Percentiles rank a stretch among this genome's conserved stretches.
phyloP scores from a whole-genome alignment of 2,888 invertebrate genomes.

The Cerastis leucographa region DNA sequence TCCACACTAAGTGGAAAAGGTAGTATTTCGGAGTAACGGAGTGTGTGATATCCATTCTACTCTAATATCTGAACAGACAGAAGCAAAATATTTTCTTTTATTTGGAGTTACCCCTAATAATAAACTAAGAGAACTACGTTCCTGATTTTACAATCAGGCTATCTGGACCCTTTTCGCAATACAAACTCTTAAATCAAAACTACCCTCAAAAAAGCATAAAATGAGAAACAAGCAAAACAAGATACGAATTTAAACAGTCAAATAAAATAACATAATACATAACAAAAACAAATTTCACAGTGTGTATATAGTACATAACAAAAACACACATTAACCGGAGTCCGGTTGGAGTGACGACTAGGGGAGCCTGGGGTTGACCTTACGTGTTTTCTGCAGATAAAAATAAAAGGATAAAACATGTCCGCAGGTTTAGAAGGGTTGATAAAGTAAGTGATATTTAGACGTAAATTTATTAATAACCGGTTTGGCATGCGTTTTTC shows the following conservation, averaged over 20 bases:
- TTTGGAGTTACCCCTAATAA: neutral
- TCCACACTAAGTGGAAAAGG: slow-evolving; percentile 36
- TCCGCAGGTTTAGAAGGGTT: slow-evolving; percentile 38
- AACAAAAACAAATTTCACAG: slow-evolving; percentile 56
- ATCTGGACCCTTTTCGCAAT: neutral
- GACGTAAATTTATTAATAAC: slow-evolving; percentile 30
- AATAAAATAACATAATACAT: slow-evolving; percentile 39
- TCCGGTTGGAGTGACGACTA: slow-evolving; percentile 22
- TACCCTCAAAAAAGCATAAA: slow-evolving; percentile 24
- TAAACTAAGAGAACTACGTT: neutral
- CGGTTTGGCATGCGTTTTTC: slow-evolving; percentile 11
- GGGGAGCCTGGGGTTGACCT: slow-evolving; percentile 23
- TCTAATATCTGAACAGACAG: neutral
- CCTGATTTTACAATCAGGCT: neutral
- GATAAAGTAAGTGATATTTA: slow-evolving; percentile 43
- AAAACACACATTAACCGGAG: slow-evolving; percentile 44
- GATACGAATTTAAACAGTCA: slow-evolving; percentile 39
- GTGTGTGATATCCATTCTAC: slow-evolving; percentile 13
- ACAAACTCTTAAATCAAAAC: slow-evolving; percentile 43
- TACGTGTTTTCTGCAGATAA: slow-evolving; percentile 55
- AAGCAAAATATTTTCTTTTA: neutral
- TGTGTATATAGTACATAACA: slow-evolving; percentile 41
- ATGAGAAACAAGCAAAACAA: slow-evolving; percentile 37
- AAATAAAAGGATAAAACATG: slow-evolving; percentile 56
- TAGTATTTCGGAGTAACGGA: slow-evolving; percentile 31